Percentiles rank a stretch among this genome's conserved stretches.
Conservation (phyloP, 2,888 invertebrate genomes). For the Synanthedon formicaeformis region DNA sequence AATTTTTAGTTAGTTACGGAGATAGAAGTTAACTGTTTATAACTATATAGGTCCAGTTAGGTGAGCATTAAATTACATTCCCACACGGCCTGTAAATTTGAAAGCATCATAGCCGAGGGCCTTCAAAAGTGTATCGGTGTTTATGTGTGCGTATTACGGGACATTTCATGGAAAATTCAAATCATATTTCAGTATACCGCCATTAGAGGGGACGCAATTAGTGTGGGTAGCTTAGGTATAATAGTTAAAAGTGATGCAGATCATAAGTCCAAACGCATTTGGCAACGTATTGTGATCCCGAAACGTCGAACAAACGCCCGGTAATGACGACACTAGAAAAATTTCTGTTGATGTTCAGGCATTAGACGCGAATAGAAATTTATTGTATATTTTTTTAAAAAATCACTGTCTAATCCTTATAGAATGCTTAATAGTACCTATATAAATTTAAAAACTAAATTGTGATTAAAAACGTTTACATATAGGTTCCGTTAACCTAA, state of each 20-base stretch:
- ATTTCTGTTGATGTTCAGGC: slow-evolving; percentile 1
- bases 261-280: slow-evolving; percentile 56
- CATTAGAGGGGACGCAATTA: slow-evolving; percentile 17
- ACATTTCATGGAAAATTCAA: slow-evolving; percentile 7
- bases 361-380: slow-evolving; percentile 2
- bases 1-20: neutral
- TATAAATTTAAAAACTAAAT: no score
- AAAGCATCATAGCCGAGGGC: neutral
- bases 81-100: neutral
- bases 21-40: neutral
- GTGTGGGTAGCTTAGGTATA: neutral
- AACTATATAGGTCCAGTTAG: neutral
- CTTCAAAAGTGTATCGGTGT: neutral
- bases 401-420: no score
- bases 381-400: neutral
- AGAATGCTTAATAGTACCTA: no score
- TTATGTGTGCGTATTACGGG: neutral
- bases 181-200: slow-evolving; percentile 29
- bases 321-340: slow-evolving; percentile 34
- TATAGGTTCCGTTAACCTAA: no score
- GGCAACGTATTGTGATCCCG: slow-evolving; percentile 61
- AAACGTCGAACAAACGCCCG: slow-evolving; percentile 61
- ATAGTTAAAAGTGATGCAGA: slow-evolving; percentile 54
- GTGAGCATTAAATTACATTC: neutral
- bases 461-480: no score